Percentiles rank a stretch among this genome's conserved stretches.
Conservation (phyloP, 2,888 invertebrate genomes). For the Leucophenga maculata region DNA sequence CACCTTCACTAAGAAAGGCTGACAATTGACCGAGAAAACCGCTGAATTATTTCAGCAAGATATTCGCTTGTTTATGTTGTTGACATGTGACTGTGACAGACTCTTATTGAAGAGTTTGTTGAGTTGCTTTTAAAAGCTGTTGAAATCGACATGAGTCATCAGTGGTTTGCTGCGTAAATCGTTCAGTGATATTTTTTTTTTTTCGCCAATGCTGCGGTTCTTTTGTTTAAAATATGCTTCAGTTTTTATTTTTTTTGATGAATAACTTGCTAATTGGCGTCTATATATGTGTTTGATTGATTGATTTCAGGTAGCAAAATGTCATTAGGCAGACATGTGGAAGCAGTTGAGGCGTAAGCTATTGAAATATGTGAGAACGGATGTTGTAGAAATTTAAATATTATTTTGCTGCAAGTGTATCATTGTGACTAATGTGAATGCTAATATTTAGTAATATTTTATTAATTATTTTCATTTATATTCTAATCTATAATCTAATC, state of each 20-base stretch:
- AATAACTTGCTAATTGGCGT: constrained; percentile 8
- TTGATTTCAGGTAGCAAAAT: constrained; percentile 14
- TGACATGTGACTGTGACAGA: constrained; percentile 43
- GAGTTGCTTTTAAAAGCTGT: constrained; percentile 28
- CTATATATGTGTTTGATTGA: constrained; percentile 4
- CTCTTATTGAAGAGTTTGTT: constrained; percentile 51
- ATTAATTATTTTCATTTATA: too few species aligned
- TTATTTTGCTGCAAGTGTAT: too few species aligned
- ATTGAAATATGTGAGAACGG: not conserved
- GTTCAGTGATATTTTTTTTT: constrained; percentile 22
- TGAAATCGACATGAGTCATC: constrained; percentile 55
- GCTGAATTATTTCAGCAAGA: constrained; percentile 11
- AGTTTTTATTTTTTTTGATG: not conserved
- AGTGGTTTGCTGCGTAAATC: not conserved
- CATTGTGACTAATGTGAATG: too few species aligned
- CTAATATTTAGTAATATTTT: too few species aligned
- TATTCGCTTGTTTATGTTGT: constrained; percentile 19
- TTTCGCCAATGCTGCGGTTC: constrained; percentile 38
- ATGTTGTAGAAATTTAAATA: not conserved
- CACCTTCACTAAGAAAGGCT: not conserved
- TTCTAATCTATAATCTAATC: too few species aligned
- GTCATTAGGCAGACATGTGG: not conserved
- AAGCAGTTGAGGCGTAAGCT: not conserved
- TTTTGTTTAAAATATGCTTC: not conserved
- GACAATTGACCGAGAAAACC: constrained; percentile 19